phyloP scores from a whole-genome alignment of 2,888 invertebrate species.

The Apamea anceps region DNA sequence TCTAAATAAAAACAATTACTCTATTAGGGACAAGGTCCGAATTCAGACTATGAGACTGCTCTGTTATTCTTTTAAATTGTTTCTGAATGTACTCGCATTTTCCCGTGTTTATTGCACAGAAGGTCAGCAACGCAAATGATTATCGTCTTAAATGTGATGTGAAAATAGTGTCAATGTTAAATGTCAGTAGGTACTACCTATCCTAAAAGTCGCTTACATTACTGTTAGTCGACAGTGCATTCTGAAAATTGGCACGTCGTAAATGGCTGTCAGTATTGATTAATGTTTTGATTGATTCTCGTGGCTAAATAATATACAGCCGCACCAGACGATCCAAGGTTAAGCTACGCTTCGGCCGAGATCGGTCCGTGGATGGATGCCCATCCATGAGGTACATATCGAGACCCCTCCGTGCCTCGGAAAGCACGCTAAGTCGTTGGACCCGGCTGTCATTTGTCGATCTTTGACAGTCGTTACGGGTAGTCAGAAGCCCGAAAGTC shows the following conservation, averaged over 20 bases:
- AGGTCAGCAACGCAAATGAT: conserved; percentile 69
- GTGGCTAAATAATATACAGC: neutral
- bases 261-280: neutral
- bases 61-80: conserved; percentile 71
- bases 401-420: neutral
- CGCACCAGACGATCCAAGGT: neutral
- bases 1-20: conserved; percentile 68
- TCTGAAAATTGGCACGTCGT: neutral
- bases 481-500: neutral
- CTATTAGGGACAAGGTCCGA: conserved; percentile 74
- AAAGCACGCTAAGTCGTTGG: neutral
- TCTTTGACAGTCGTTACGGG: neutral
- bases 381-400: neutral
- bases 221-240: neutral
- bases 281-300: too few relatives aligned
- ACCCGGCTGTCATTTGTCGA: neutral
- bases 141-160: conserved; percentile 61
- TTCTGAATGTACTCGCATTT: conserved; percentile 70
- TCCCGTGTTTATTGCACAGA: conserved; percentile 73
- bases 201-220: conserved; percentile 54
- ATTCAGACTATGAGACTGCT: conserved; percentile 64
- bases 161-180: conserved; percentile 70
- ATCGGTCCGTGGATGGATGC: neutral
- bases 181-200: conserved; percentile 17
- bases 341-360: neutral